phyloP scores from a whole-genome alignment of 2,113 vertebrate species.

The Typhlomys cinereus region DNA sequence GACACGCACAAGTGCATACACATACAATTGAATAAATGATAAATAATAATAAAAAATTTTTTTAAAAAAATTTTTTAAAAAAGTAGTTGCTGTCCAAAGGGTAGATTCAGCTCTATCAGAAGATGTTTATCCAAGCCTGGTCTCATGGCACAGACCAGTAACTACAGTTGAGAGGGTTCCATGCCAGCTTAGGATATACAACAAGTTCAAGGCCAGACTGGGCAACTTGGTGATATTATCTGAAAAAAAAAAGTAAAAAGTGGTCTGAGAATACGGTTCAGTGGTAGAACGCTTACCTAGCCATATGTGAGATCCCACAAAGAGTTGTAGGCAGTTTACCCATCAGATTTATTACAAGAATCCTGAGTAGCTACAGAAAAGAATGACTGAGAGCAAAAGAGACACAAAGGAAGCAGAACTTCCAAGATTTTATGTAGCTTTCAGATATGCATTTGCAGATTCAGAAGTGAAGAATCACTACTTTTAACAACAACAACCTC shows the following conservation, averaged over 20 bases:
- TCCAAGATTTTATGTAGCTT: background rate
- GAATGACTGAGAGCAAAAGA: background rate
- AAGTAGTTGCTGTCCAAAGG: too few relatives aligned
- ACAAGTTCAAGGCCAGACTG: background rate
- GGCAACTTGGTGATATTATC: background rate
- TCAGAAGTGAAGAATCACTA: background rate
- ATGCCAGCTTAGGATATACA: background rate
- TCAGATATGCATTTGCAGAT: background rate
- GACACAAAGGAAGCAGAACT: background rate
- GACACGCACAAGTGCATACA: too few relatives aligned
- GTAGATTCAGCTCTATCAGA: background rate
- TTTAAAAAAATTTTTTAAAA: too few relatives aligned
- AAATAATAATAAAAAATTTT: too few relatives aligned
- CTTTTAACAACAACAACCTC: background rate
- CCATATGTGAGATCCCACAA: background rate
- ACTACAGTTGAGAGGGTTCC: background rate
- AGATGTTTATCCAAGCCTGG: background rate
- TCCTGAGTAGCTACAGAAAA: background rate
- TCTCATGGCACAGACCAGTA: background rate
- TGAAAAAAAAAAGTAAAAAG: background rate
- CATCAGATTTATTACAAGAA: background rate
- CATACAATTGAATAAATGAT: too few relatives aligned
- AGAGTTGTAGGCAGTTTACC: background rate
- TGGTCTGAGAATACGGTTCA: too few relatives aligned
- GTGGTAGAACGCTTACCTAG: background rate